These are phyloP conservation scores for Heloderma charlesbogerti DNA, from an alignment of 2,113 vertebrate species.

Conservation along the genomic window DNA sequence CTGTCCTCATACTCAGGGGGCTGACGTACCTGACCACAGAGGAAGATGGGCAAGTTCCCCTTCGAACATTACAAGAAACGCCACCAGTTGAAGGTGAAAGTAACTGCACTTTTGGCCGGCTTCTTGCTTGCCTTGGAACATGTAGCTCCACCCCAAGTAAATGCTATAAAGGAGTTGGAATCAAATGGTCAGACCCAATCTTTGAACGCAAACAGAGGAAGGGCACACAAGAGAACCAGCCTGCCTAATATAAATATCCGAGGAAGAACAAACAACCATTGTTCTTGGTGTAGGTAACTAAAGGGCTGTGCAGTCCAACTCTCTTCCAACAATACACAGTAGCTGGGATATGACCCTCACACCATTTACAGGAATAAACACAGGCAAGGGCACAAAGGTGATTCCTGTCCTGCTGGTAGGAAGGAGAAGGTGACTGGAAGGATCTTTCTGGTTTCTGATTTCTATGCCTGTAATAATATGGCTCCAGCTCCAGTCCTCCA, in stretches of 20 bases:
- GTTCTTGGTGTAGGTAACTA: neutral
- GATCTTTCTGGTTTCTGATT: neutral
- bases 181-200: neutral
- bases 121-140: neutral
- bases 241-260: neutral
- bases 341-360: neutral
- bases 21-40: neutral
- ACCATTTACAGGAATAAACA: neutral
- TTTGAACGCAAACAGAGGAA: neutral
- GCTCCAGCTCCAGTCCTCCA: fast-evolving
- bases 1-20: neutral
- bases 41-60: neutral
- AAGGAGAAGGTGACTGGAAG: neutral
- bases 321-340: neutral
- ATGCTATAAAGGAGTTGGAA: neutral
- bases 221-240: neutral
- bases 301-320: neutral
- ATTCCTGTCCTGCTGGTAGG: neutral
- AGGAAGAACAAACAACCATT: neutral
- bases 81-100: neutral
- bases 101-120: neutral
- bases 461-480: neutral
- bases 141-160: neutral
- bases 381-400: neutral
- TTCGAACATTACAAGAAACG: neutral